Evolutionary conservation across 2,888 invertebrate genomes (phyloP), one percentile per base, ranked within the genome.

Genomic region (Caenorhabditis wallacei): DNA sequence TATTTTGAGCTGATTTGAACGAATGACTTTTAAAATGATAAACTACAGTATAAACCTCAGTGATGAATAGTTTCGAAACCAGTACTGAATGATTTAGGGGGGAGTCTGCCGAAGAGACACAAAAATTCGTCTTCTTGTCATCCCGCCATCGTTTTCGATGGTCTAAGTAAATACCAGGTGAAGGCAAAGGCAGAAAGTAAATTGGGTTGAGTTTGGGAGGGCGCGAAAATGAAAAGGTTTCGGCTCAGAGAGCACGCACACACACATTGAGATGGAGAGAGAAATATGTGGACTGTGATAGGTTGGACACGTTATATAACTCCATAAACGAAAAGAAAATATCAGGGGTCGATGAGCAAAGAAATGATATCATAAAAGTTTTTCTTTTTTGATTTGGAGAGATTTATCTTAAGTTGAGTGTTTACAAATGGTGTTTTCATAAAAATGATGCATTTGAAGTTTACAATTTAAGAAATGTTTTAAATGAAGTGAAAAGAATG

Each of bases 171-270:
- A 79, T 64, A 68, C 30, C 48, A 64, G 51, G 18, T 53, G 69
- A 63, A 69, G 61, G 70, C 69, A 69, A 78, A 68, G 66, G 68
- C 66, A 57, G 30, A 68, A 57, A 69, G 69, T 69, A 78, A 78
- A 69, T 69, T 40, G 68, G 69, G 74, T 59, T 40, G 61, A 54
- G 69, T 69, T 56, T 48, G 46, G 46, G 61, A 51, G 61, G 75
- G 75, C 68, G 75, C 75, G 74, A 74, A 74, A 46, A 74, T 61
- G 63, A 72, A 56, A 74, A 51, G 74, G 74, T 74, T 74, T 66
- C 64, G 74, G 46, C 35, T 64, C 54, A 64, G 64, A 24, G 59
- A 51, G 51, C 63, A 56, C 40, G 69, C 48, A 48, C 59, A 74
- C 74, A 71, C 43, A 72, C 46, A 71, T 35, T 20, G 30, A 54